phyloP scores from a whole-genome alignment of 2,113 vertebrate species.

The Ceuthmochares aereus region DNA sequence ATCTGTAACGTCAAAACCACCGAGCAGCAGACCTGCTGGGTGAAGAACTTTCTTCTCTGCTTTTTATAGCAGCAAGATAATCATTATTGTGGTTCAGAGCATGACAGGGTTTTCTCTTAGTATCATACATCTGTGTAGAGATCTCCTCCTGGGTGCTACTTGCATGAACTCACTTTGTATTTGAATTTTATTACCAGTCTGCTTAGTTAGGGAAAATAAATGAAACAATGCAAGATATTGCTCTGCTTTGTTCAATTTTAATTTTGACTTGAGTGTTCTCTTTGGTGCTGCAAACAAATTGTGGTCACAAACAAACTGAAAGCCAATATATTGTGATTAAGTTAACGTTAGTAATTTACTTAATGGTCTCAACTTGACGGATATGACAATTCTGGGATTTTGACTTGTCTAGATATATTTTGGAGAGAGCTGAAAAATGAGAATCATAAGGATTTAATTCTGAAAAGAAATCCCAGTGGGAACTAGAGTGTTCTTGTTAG shows the following conservation, averaged over 20 bases:
- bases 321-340: neutral
- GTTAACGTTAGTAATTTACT: neutral
- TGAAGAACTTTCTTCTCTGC: neutral
- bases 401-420: neutral
- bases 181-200: neutral
- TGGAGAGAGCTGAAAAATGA: neutral
- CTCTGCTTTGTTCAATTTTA: neutral
- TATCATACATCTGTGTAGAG: neutral
- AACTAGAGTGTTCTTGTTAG: neutral
- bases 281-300: neutral
- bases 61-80: neutral
- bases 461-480: neutral
- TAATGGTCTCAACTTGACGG: neutral
- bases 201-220: conserved; percentile 5
- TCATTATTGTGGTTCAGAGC: neutral
- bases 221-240: neutral
- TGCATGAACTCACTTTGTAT: neutral
- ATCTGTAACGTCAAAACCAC: neutral
- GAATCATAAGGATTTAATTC: neutral
- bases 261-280: neutral
- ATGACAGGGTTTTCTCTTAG: neutral
- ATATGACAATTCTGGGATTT: neutral
- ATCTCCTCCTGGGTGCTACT: neutral
- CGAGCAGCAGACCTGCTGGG: neutral
- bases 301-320: neutral